These are phyloP conservation scores for Lepidochrysops patricia DNA, from an alignment of 2,888 invertebrate genomes.

Conservation along the genomic window DNA sequence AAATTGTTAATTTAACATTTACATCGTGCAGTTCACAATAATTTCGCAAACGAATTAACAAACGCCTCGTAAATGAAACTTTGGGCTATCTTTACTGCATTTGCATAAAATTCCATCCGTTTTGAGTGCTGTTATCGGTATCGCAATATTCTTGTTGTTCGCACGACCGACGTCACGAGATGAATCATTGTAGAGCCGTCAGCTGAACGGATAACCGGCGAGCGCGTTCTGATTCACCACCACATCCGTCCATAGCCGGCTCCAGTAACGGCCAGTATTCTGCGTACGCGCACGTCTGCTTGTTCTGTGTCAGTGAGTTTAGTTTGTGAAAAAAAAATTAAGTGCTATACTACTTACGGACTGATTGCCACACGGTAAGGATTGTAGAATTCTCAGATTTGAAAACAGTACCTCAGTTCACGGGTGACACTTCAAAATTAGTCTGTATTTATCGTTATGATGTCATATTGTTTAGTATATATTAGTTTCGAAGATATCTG, in stretches of 20 bases:
- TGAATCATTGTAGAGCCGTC: constrained; percentile 25
- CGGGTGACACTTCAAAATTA: not conserved
- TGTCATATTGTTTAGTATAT: constrained; percentile 8
- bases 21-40: not conserved
- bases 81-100: not conserved
- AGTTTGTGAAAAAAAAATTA: constrained; percentile 26
- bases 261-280: constrained; percentile 35
- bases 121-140: not conserved
- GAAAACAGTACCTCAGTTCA: not conserved
- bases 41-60: not conserved
- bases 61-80: not conserved
- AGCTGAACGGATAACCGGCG: constrained; percentile 41
- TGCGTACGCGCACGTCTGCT: constrained; percentile 55
- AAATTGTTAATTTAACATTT: not conserved
- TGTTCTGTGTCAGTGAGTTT: constrained; percentile 55
- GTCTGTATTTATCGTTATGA: constrained; percentile 2
- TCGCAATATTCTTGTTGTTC: not conserved
- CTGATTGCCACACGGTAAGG: constrained; percentile 4
- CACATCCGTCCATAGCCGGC: constrained; percentile 47
- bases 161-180: constrained; percentile 17
- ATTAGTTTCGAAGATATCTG: constrained; percentile 1
- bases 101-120: not conserved
- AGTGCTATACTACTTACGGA: not conserved
- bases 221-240: constrained; percentile 51
- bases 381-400: not conserved